Evolutionary conservation across 1,140 invertebrate species (phyloP), one percentile per base, ranked within the genome.

Genomic region (Copidosoma floridanum): DNA sequence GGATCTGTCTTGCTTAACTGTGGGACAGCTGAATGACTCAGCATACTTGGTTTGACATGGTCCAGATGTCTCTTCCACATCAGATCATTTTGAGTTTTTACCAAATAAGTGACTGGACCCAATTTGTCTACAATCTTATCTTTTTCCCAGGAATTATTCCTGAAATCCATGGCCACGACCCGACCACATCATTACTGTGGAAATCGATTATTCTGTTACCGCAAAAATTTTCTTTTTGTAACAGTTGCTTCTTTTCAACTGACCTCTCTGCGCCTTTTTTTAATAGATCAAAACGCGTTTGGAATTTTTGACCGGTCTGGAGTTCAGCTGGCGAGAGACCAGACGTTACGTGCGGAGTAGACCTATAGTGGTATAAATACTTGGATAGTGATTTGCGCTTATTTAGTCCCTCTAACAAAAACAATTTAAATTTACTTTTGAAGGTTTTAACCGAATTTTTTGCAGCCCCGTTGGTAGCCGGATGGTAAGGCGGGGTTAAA

Each of bases 121-220:
- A 63, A 6, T 48, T 65, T 35, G 8, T 61, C 46, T 6, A 50
- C 18, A 0, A 68, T 24, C 18, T 23, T 6, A 5, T 61, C 65
- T 59, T 61, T 40, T n/a, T 48, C 18, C 67, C 63, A 68, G 2
- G 38, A 61, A 29, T 61, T 32, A 3, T 32, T 53, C n/a, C 40
- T 14, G 51, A 52, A 69, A 50, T 67, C 63, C 53, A 64, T 65
- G 8, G 61, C 63, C 58, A 67, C 62, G 0, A 65, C 56, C n/a
- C n/a, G n/a, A n/a, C 61, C 18, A 18, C 7, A 4, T 67, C 62
- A 2, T 40, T 41, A 27, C 57, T 24, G 3, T 58, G 21, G 24
- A 65, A 69, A n/a, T 16, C 10, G 11, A 8, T 47, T 11, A 8
- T 20, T 12, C 67, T 32, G 55, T 65, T 69, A 16, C 63, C 65